Conservation (phyloP, 2,113 vertebrate genomes). For the Chascanopsetta lugubris region DNA sequence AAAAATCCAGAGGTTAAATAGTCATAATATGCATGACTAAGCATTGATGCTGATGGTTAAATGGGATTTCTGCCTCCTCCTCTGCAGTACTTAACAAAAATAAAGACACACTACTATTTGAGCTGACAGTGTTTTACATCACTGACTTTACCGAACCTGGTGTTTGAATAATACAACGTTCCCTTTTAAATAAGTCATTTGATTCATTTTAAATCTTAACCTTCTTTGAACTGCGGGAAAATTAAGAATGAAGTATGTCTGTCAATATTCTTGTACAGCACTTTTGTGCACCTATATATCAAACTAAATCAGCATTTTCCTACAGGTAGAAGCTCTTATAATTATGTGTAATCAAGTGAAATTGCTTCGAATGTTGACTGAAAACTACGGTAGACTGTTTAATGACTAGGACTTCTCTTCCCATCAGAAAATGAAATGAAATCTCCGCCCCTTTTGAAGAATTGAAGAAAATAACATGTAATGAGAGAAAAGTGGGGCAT, state of each 20-base stretch:
- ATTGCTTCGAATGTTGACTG: background rate
- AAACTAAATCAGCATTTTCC: background rate
- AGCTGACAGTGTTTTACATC: constrained; percentile 8
- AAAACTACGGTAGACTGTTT: constrained; percentile 7
- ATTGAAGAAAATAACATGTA: constrained; percentile 53
- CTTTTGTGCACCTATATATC: background rate
- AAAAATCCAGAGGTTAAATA: constrained; percentile 43
- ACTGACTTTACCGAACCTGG: constrained; percentile 38
- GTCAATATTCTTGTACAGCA: background rate
- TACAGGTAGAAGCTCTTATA: background rate
- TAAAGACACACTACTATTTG: constrained; percentile 2
- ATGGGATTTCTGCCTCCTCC: constrained; percentile 9
- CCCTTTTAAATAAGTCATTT: constrained; percentile 10
- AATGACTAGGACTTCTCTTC: constrained; percentile 15
- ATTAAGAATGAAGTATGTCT: background rate
- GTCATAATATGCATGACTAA: constrained; percentile 43
- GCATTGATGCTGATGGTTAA: constrained; percentile 11
- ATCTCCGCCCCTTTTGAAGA: constrained; percentile 54
- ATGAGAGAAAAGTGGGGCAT: constrained; percentile 41
- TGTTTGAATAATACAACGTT: constrained; percentile 13
- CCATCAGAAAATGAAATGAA: constrained; percentile 27
- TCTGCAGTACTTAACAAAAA: background rate
- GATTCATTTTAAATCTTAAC: constrained; percentile 28
- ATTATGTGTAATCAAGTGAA: constrained; percentile 7
- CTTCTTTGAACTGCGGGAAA: background rate